Evolutionary conservation across 2,113 vertebrate genomes (phyloP).

Genomic region (Plotosus lineatus): DNA sequence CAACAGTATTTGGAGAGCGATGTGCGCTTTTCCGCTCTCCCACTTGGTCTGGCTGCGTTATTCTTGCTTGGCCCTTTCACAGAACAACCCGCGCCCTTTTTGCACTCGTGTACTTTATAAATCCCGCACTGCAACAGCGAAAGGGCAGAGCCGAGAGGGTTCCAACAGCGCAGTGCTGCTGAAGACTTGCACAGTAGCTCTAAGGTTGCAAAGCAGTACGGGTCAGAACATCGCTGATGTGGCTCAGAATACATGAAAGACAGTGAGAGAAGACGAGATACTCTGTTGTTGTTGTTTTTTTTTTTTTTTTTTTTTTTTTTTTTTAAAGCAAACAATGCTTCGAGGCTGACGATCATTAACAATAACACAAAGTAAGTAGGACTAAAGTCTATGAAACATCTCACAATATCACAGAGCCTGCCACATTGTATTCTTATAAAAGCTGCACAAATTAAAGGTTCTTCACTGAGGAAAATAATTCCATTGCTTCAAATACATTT

Average conservation of each 20-base stretch:
- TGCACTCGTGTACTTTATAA: constrained; percentile 55
- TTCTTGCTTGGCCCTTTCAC: constrained; percentile 58
- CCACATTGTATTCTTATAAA: neutral
- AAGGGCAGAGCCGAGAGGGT: constrained; percentile 35
- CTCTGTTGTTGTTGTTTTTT: too few relatives aligned
- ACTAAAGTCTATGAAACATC: neutral
- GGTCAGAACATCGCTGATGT: constrained; percentile 35
- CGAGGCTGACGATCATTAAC: constrained; percentile 4
- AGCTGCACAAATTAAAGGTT: neutral
- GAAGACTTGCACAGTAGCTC: constrained; percentile 14
- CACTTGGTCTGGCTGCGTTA: constrained; percentile 64
- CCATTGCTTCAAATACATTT: neutral
- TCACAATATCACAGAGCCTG: neutral
- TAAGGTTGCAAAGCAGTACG: constrained; percentile 24
- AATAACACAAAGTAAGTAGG: neutral
- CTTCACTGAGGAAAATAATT: neutral
- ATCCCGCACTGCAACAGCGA: constrained; percentile 32
- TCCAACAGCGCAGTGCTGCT: constrained; percentile 20
- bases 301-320: too few relatives aligned
- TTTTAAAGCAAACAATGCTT: neutral
- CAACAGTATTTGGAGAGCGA: constrained; percentile 73
- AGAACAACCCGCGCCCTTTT: constrained; percentile 58
- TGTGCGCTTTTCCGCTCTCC: constrained; percentile 58
- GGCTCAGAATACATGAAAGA: constrained; percentile 32
- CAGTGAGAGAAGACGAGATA: constrained; percentile 1